Evolutionary conservation across 1,140 invertebrate genomes (phyloP).

Genomic region (Teleopsis dalmanni): DNA sequence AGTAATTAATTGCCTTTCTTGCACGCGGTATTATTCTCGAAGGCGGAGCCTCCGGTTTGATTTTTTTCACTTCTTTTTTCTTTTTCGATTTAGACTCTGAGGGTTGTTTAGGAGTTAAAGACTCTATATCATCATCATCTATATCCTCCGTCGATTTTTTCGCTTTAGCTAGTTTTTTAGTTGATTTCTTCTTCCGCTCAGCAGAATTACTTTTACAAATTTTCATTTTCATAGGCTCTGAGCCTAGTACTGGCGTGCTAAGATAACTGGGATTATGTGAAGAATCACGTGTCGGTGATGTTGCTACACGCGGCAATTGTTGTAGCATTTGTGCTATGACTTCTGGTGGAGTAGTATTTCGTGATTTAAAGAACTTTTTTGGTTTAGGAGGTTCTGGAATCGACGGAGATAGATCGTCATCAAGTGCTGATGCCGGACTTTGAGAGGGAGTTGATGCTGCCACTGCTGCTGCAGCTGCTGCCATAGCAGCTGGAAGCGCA

Average conservation of each 20-base stretch:
- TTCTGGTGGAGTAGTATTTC: conserved; percentile 56
- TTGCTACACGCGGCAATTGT: conserved; percentile 47
- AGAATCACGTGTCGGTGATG: conserved; percentile 41
- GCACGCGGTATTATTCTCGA: conserved; percentile 36
- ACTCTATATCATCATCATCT: conserved; percentile 16
- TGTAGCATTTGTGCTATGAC: conserved; percentile 49
- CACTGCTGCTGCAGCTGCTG: conserved; percentile 40
- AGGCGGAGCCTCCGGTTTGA: conserved; percentile 42
- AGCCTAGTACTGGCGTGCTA: conserved; percentile 19
- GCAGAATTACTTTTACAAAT: conserved; percentile 47
- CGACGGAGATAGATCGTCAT: conserved; percentile 46
- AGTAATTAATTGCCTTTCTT: conserved; percentile 40
- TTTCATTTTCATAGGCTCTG: conserved; percentile 27
- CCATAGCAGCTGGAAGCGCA: conserved; percentile 30
- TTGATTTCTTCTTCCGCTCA: conserved; percentile 41
- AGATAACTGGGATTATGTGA: conserved; percentile 1
- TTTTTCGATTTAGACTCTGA: conserved; percentile 26
- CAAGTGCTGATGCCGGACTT: conserved; percentile 51
- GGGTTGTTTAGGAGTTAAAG: conserved; percentile 5
- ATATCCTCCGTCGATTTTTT: conserved; percentile 19
- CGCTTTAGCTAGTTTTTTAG: conserved; percentile 26
- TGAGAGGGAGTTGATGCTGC: conserved; percentile 47
- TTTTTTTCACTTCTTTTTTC: conserved; percentile 38
- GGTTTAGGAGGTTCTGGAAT: conserved; percentile 57
- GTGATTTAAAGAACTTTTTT: conserved; percentile 86